Conservation (phyloP, 2,888 invertebrate genomes). For the Melanargia galathea region DNA sequence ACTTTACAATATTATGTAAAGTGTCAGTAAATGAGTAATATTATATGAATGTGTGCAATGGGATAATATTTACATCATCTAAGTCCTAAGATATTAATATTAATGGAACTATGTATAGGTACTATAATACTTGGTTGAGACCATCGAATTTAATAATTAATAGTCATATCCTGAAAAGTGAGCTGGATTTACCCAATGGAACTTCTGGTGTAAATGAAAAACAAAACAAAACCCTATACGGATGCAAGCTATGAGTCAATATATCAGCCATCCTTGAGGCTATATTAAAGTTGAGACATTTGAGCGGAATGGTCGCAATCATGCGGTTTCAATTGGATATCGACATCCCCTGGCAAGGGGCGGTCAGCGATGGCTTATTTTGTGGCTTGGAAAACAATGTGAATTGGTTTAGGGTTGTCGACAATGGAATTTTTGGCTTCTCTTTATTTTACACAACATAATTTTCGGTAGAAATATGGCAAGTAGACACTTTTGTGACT, state of each 20-base stretch:
- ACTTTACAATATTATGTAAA: too few species aligned
- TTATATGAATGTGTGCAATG: too few species aligned
- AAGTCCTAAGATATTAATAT: too few species aligned
- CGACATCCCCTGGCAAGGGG: slow-evolving; percentile 53
- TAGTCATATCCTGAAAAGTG: too few species aligned
- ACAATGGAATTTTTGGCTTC: neutral
- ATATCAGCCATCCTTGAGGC: slow-evolving; percentile 35
- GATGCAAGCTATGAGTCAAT: slow-evolving; percentile 31
- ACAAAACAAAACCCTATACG: neutral
- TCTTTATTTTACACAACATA: neutral
- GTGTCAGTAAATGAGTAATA: too few species aligned
- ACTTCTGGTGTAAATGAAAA: neutral
- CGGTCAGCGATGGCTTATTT: slow-evolving; percentile 61
- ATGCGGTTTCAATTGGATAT: slow-evolving; percentile 65
- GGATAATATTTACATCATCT: too few species aligned
- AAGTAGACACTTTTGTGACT: too few species aligned
- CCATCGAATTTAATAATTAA: too few species aligned
- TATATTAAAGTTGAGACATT: slow-evolving; percentile 43
- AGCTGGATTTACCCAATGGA: too few species aligned
- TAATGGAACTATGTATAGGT: too few species aligned
- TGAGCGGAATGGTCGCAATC: slow-evolving; percentile 47
- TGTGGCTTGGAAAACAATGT: slow-evolving; percentile 68
- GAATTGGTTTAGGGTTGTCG: slow-evolving; percentile 30
- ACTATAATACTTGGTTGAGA: too few species aligned
- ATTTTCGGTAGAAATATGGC: neutral